Percentiles rank a stretch among this genome's conserved stretches.
Evolutionary conservation across 2,113 vertebrate species (phyloP).

Genomic region (Thamnaconus septentrionalis): DNA sequence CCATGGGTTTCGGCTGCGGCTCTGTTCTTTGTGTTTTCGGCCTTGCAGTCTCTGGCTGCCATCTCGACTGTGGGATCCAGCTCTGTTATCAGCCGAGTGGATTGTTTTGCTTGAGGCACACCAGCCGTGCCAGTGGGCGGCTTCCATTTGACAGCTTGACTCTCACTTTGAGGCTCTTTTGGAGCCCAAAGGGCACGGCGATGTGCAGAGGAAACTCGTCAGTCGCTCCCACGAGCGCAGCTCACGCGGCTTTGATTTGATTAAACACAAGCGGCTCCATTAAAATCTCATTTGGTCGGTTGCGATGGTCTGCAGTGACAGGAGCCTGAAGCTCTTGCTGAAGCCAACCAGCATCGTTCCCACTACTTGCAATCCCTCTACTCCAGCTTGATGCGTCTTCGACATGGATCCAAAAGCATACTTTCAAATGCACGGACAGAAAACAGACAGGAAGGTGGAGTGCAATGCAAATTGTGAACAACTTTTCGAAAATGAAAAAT

Average conservation of each 20-base stretch:
- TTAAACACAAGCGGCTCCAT: constrained; percentile 35
- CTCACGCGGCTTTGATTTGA: constrained; percentile 41
- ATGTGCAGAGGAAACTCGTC: constrained; percentile 37
- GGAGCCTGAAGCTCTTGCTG: not conserved
- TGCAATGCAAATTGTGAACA: too few relatives aligned
- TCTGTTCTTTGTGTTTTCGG: too few relatives aligned
- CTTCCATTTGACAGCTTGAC: constrained; percentile 53
- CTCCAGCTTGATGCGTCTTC: not conserved
- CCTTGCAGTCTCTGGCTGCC: not conserved
- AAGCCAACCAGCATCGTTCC: constrained; percentile 7
- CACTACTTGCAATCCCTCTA: not conserved
- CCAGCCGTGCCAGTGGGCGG: constrained; percentile 58
- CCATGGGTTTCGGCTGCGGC: too few relatives aligned
- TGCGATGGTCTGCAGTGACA: constrained; percentile 16
- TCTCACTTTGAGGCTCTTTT: constrained; percentile 49
- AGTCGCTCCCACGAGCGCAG: constrained; percentile 23
- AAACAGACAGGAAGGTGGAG: not conserved
- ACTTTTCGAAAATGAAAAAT: too few relatives aligned
- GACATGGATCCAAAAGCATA: not conserved
- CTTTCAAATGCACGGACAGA: constrained; percentile 6
- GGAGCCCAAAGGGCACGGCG: constrained; percentile 21
- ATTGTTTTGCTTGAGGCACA: constrained; percentile 49
- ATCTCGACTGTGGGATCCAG: constrained; percentile 36
- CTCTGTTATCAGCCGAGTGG: constrained; percentile 40
- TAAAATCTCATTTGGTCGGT: constrained; percentile 47